Base-by-base conservation (phyloP, 1,140 invertebrate species). In the Dicyema japonicum region DNA sequence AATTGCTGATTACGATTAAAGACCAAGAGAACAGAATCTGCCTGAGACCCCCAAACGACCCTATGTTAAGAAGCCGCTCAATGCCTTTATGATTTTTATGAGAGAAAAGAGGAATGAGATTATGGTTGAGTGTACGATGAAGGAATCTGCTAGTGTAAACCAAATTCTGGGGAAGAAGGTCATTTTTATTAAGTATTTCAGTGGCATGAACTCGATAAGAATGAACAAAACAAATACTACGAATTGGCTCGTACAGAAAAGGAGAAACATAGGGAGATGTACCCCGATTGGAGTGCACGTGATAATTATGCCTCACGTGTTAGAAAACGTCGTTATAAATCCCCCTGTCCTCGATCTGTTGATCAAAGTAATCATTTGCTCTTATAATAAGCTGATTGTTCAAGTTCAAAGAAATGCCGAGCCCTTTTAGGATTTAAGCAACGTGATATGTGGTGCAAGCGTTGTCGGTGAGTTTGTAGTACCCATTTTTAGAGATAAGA, bases 11-110 rank as follows among this genome's bases (percentile, higher is more conserved):
- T n/a, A n/a, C n/a, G n/a, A n/a, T n/a, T n/a, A n/a, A n/a, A n/a
- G n/a, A n/a, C n/a, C n/a, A n/a, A n/a, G n/a, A n/a, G n/a, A n/a
- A n/a, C 22, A 23, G 9, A n/a, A n/a, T 23, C 11, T 12, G 11
- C 15, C 22, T 4, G 22, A 23, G n/a, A 23, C 78, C 76, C 57
- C 70, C 69, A 50, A 51, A 34, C 46, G 43, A 36, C 37, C 37
- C 36, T 78, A 90, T 56, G 85, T 94, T 48, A 94, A 97, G 60
- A 97, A 97, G 59, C 85, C 85, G 32, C 60, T 94, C 24, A 97
- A 97, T 57, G 85, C 85, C 39, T 97, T 97, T 60, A 97, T 97
- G 85, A 61, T 92, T 37, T 97, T 88, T 51, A 97, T 94, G 85
- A 92, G 92, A 54, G 82, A 94, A 52, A 88, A 85, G 72, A 60